Evolutionary conservation across 2,888 invertebrate species (phyloP), one percentile per base, ranked within the genome.

Genomic region (Argyresthia albistria): DNA sequence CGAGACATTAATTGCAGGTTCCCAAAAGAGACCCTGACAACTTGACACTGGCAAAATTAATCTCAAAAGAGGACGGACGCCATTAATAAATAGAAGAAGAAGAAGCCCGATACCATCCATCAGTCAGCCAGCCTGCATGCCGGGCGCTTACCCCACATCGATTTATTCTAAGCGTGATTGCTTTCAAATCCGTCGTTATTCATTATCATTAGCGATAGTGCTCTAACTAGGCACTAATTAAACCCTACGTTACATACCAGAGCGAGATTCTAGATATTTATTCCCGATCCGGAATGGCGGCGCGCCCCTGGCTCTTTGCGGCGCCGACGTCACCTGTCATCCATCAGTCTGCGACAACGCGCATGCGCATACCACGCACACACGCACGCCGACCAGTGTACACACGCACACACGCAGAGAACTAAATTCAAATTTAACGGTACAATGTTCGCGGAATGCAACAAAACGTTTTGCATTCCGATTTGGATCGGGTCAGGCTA

Each of bases 321-420:
- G 70, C 73, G 73, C 76, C 75, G 73, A 67, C 81, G 84, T 88
- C 88, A 86, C 67, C 82, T 83, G 88, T 87, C 88, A 86, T 77
- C 82, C 88, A 84, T 88, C 88, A 86, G 84, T 87, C 88, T 70
- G 79, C 69, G 76, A 74, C 76, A 68, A 74, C 78, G 79, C 81
- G 82, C 80, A 74, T 75, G 79, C 76, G 76, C 75, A 76, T 69
- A 65, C 73, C 72, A 63, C 62, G 58, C 50, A 57, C 60, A 47
- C 43, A 16, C 55, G 51, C 45, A 47, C 52, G 15, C 55, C 25
- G 6, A 4, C 25, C 25, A 25, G 54, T 65, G 57, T 66, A 63
- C 64, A 59, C 62, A 56, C 59, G 45, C 59, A 50, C 53, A 55
- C 57, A 53, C 63, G 51, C 55, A 55, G 49, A 57, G 66, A 68